Evolutionary conservation across 2,113 vertebrate genomes (phyloP).

Genomic region (Pelodiscus sinensis): DNA sequence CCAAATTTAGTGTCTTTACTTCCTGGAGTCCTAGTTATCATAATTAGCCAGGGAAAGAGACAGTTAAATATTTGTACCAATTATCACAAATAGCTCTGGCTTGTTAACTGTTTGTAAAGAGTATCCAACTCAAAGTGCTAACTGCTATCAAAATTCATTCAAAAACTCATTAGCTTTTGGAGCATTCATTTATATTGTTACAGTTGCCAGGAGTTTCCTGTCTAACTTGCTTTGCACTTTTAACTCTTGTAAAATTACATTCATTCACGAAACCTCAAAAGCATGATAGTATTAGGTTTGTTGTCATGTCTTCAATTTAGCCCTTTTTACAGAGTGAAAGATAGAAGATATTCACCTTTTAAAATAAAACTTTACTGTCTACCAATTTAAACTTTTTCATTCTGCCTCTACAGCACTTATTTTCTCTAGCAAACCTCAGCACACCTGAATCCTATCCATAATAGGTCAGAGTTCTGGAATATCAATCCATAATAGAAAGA

Average conservation of each 20-base stretch:
- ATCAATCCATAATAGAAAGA: neutral
- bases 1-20: neutral
- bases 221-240: neutral
- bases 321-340: neutral
- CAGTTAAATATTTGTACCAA: neutral
- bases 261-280: neutral
- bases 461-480: neutral
- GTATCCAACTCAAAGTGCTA: neutral
- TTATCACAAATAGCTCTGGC: neutral
- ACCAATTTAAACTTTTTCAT: neutral
- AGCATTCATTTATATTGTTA: neutral
- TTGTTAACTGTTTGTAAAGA: neutral
- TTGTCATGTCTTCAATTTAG: neutral
- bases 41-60: neutral
- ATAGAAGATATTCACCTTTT: neutral
- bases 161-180: neutral
- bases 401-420: neutral
- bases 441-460: neutral
- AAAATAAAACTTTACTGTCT: neutral
- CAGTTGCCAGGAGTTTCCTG: neutral
- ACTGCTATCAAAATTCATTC: neutral
- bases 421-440: neutral
- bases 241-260: accelerated
- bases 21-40: accelerated
- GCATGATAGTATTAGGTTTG: too few relatives aligned